These are phyloP conservation scores for Eretmochelys imbricata DNA, from an alignment of 2,113 vertebrate species.

Conservation along the genomic window DNA sequence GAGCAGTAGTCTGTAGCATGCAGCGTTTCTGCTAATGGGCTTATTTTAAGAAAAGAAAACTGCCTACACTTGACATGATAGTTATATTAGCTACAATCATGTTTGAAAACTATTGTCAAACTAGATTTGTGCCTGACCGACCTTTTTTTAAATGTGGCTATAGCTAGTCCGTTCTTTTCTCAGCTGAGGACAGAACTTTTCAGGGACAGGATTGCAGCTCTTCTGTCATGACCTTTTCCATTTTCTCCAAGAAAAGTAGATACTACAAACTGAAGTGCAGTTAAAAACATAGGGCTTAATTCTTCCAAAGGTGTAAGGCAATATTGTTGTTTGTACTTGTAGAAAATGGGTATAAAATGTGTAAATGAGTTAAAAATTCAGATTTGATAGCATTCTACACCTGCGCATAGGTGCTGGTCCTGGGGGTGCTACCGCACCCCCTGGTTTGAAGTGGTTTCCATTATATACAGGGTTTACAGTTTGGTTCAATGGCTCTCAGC, in stretches of 20 bases:
- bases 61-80: background rate
- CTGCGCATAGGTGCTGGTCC: too few species aligned
- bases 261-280: background rate
- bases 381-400: background rate
- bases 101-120: background rate
- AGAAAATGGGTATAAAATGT: background rate
- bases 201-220: accelerated
- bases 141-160: background rate
- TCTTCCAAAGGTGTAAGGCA: background rate
- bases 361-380: background rate
- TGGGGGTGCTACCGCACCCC: too few species aligned
- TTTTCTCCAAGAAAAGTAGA: background rate
- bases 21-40: background rate
- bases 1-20: background rate
- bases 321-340: background rate
- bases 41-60: background rate
- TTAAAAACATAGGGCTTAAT: background rate
- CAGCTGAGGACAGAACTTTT: background rate
- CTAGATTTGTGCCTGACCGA: background rate
- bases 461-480: too few species aligned
- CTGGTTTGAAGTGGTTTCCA: too few species aligned
- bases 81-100: background rate
- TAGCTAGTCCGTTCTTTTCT: background rate
- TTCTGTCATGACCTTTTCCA: background rate
- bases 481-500: too few species aligned